These are phyloP conservation scores for Eupristina koningsbergeri DNA, from an alignment of 1,140 invertebrate species.

Conservation along the genomic window DNA sequence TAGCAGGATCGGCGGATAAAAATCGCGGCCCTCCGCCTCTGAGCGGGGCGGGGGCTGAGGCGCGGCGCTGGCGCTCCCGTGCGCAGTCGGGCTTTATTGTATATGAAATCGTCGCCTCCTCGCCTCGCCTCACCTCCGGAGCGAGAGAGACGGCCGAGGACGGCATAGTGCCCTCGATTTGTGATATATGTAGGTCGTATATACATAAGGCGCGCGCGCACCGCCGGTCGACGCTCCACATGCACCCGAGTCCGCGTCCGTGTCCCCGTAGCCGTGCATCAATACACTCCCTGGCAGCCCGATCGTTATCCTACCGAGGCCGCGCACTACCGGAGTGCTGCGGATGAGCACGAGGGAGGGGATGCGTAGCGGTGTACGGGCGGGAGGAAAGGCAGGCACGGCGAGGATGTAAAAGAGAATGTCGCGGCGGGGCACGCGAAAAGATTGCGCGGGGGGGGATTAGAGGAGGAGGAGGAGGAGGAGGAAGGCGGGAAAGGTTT, in stretches of 20 bases:
- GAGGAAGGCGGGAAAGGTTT: background rate
- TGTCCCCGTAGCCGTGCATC: too few relatives aligned
- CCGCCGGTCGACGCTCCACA: conserved; percentile 38
- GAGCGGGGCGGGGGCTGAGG: background rate
- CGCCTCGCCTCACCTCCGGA: conserved; percentile 16
- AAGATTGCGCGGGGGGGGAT: conserved; percentile 20
- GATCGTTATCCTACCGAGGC: conserved; percentile 50
- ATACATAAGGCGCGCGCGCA: conserved; percentile 40
- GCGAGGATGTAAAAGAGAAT: conserved; percentile 17
- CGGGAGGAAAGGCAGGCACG: background rate
- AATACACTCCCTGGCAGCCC: conserved; percentile 14
- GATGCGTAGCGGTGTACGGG: conserved; percentile 22
- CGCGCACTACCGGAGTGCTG: conserved; percentile 13
- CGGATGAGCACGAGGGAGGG: conserved; percentile 16
- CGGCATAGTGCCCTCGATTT: conserved; percentile 52
- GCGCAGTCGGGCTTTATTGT: conserved; percentile 16
- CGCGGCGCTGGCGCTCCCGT: background rate
- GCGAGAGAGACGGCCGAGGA: conserved; percentile 5
- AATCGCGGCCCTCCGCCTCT: background rate
- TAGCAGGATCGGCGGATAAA: background rate
- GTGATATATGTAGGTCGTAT: conserved; percentile 53
- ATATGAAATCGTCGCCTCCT: conserved; percentile 34
- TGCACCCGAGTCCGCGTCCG: conserved; percentile 25
- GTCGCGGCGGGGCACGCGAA: background rate
- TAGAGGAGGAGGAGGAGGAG: background rate